phyloP scores from a whole-genome alignment of 2,888 invertebrate species.

The Ernsta delagoae region DNA sequence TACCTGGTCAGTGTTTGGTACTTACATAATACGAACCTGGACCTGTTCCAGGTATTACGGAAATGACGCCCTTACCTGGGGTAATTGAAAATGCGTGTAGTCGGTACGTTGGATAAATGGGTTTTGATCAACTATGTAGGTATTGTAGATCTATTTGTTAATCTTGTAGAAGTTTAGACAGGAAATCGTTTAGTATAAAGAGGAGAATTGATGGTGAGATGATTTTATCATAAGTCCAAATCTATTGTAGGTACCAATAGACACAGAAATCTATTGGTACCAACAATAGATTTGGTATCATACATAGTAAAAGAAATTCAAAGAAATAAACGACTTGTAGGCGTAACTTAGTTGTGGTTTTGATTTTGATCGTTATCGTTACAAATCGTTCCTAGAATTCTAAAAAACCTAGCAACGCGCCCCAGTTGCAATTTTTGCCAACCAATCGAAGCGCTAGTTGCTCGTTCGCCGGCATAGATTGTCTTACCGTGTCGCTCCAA shows the following conservation, averaged over 20 bases:
- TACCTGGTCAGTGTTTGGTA: not conserved
- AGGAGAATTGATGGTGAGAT: not conserved
- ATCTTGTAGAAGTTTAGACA: not conserved
- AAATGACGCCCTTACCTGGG: conserved; percentile 12
- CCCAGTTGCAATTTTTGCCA: conserved; percentile 5
- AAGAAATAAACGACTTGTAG: not conserved
- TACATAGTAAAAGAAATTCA: not conserved
- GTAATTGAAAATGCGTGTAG: conserved; percentile 24
- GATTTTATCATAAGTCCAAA: not conserved
- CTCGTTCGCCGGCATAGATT: conserved; percentile 22
- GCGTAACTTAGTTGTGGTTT: too few relatives aligned
- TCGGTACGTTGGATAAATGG: conserved; percentile 7
- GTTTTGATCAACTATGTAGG: not conserved
- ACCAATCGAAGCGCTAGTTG: conserved; percentile 14
- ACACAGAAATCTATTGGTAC: too few relatives aligned
- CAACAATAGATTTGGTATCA: not conserved
- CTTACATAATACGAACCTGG: conserved; percentile 14
- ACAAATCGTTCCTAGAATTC: not conserved
- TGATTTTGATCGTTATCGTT: not conserved
- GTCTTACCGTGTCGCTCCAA: conserved; percentile 32
- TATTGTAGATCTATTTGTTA: not conserved
- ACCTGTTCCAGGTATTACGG: conserved; percentile 17
- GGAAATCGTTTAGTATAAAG: too few relatives aligned
- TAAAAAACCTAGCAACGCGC: conserved; percentile 3
- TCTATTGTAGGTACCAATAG: too few relatives aligned